A percentile compares a stretch with the other conserved stretches of the same genome.
Conservation (phyloP, 2,797 vertebrate genomes). For the Australoheros facetus region DNA sequence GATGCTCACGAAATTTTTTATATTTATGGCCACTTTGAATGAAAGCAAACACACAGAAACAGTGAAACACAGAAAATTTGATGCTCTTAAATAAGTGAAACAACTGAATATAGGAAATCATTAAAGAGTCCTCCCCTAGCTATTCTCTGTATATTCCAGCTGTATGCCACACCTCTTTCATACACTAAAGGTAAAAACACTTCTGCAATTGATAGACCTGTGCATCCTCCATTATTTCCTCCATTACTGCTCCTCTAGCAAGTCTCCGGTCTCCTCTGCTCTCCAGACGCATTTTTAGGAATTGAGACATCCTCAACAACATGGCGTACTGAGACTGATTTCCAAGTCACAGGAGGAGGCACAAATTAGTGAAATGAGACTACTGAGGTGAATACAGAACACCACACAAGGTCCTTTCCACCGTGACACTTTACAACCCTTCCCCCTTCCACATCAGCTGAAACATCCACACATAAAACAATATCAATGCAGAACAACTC, state of each 20-base stretch:
- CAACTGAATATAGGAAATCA: too few relatives aligned
- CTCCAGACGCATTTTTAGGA: neutral
- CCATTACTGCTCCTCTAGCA: neutral
- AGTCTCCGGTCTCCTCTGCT: accelerated
- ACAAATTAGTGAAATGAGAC: neutral
- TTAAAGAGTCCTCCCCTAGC: too few relatives aligned
- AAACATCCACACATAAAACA: neutral
- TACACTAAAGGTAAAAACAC: too few relatives aligned
- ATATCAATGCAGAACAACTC: neutral
- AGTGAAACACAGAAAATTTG: neutral
- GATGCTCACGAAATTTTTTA: neutral
- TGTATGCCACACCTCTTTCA: too few relatives aligned
- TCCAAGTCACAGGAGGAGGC: neutral
- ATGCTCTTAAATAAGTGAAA: too few relatives aligned
- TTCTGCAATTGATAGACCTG: accelerated
- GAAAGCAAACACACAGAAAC: neutral
- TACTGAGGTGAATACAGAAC: neutral
- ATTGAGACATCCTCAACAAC: neutral
- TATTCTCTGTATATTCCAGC: too few relatives aligned
- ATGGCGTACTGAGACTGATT: neutral
- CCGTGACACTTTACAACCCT: neutral
- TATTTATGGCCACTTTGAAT: neutral
- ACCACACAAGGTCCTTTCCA: neutral
- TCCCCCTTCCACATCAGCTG: neutral
- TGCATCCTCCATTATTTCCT: neutral